Percentiles rank a stretch among this genome's conserved stretches.
Evolutionary conservation across 2,797 vertebrate species (phyloP).

Genomic region (Enteromius treurensis): DNA sequence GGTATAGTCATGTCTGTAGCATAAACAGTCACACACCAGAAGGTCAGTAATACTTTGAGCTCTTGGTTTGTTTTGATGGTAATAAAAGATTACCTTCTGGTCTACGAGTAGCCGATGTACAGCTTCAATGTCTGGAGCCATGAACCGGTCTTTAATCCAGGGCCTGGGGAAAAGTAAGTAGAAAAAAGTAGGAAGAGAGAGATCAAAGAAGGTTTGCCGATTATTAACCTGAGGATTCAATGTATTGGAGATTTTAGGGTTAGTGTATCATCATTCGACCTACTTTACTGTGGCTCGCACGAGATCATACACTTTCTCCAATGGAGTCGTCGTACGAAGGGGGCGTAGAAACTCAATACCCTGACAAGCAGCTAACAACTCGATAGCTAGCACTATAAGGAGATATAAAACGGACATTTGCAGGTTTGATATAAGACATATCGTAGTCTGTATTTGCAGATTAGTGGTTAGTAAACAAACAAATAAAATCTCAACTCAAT

Average conservation of each 20-base stretch:
- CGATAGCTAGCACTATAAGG: constrained; percentile 89
- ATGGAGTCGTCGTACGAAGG: constrained; percentile 91
- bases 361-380: constrained; percentile 94
- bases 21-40: no score
- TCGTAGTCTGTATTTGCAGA: not conserved
- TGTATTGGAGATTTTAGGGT: constrained; percentile 56
- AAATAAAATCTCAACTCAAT: not conserved
- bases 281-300: constrained; percentile 96
- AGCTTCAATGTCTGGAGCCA: constrained; percentile 95
- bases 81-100: constrained; percentile 82
- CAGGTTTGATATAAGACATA: not conserved
- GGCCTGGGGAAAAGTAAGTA: constrained; percentile 75
- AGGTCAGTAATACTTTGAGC: no score
- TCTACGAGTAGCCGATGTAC: constrained; percentile 89
- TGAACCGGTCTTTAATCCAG: constrained; percentile 98
- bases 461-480: not conserved
- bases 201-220: constrained; percentile 42
- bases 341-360: constrained; percentile 98
- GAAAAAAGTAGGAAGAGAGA: constrained; percentile 11
- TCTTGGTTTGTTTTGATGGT: no score
- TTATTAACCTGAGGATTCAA: constrained; percentile 70
- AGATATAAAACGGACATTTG: not conserved
- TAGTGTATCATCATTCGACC: constrained; percentile 71
- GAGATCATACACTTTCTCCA: constrained; percentile 98
- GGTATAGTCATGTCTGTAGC: no score